Conservation (phyloP, 2,888 invertebrate species). For the Diplolepis rosae region DNA sequence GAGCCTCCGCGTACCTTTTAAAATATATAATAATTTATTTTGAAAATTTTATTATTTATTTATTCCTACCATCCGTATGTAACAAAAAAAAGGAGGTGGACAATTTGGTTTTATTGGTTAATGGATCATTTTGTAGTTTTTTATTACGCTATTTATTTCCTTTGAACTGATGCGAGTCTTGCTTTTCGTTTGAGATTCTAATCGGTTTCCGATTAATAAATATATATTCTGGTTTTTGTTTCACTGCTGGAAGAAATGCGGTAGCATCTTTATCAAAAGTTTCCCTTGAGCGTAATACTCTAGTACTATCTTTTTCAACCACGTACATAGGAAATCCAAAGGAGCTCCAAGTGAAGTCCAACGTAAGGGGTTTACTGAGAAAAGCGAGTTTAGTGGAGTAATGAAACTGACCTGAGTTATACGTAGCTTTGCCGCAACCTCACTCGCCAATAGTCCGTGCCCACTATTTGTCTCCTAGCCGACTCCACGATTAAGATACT, state of each 20-base stretch:
- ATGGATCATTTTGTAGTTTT: too few relatives aligned
- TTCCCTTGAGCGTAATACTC: background rate
- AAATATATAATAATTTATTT: too few relatives aligned
- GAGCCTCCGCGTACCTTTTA: too few relatives aligned
- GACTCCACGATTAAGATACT: conserved; percentile 61
- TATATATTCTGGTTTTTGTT: background rate
- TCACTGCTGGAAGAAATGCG: background rate
- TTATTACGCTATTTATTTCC: too few relatives aligned
- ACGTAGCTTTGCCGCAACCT: conserved; percentile 59
- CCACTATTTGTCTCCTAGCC: conserved; percentile 64
- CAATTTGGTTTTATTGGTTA: too few relatives aligned
- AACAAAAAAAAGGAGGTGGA: too few relatives aligned
- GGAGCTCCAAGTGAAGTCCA: background rate
- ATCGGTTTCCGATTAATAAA: background rate
- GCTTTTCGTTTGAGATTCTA: background rate
- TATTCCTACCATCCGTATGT: too few relatives aligned
- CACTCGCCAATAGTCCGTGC: conserved; percentile 60
- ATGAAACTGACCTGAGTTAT: conserved; percentile 67
- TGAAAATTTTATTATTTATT: too few relatives aligned
- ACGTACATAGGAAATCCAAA: background rate
- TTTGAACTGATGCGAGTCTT: too few relatives aligned
- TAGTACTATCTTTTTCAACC: background rate
- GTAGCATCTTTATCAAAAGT: background rate
- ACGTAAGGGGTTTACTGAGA: conserved; percentile 3
- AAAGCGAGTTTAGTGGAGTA: conserved; percentile 49